phyloP scores from a whole-genome alignment of 2,797 vertebrate species.

The Phataginus tetradactyla region DNA sequence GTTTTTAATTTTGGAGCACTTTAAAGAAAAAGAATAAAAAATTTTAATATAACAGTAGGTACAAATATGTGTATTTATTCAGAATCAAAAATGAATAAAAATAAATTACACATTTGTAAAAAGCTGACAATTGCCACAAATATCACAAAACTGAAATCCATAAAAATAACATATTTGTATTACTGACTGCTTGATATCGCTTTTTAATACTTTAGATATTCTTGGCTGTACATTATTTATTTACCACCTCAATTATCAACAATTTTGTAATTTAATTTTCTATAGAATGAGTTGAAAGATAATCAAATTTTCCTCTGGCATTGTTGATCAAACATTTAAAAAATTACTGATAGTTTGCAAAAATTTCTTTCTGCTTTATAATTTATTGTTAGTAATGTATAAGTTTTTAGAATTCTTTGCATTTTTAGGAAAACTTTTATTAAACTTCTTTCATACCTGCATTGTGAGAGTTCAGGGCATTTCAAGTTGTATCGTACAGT shows the following conservation, averaged over 20 bases:
- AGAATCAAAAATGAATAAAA: background rate
- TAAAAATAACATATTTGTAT: background rate
- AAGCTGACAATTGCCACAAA: background rate
- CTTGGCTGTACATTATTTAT: background rate
- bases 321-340: background rate
- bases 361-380: background rate
- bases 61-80: background rate
- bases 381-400: background rate
- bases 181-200: background rate
- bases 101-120: background rate
- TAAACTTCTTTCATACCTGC: background rate
- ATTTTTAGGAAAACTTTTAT: background rate
- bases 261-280: slow-evolving; percentile 34
- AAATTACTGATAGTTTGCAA: background rate
- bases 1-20: background rate
- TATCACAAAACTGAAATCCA: background rate
- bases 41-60: background rate
- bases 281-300: slow-evolving; percentile 14
- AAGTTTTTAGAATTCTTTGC: background rate
- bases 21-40: background rate
- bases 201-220: background rate
- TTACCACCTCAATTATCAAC: background rate
- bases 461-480: background rate
- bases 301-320: background rate
- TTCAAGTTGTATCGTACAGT: background rate